phyloP scores from a whole-genome alignment of 2,113 vertebrate genomes.

The Chinchilla lanigera region DNA sequence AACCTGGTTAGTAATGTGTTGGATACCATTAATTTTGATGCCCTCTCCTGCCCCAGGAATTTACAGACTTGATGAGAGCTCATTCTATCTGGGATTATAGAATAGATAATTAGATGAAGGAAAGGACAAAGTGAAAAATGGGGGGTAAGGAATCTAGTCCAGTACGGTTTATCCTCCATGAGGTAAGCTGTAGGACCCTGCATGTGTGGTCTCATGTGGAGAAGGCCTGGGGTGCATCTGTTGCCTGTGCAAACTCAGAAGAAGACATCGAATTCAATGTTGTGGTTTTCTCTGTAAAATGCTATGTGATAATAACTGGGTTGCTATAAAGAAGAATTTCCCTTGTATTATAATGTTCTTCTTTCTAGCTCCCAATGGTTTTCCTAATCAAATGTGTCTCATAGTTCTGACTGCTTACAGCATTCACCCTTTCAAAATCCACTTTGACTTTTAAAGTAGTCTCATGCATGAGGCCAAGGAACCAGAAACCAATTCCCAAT shows the following conservation, averaged over 20 bases:
- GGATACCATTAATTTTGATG: neutral
- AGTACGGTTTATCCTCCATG: neutral
- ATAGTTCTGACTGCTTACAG: neutral
- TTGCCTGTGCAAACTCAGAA: neutral
- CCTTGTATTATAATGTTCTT: neutral
- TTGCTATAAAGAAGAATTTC: neutral
- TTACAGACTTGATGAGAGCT: neutral
- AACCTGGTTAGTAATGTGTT: neutral
- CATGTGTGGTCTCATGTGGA: neutral
- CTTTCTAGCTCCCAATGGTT: neutral
- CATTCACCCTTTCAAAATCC: neutral
- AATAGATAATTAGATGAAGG: neutral
- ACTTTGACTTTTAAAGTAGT: neutral
- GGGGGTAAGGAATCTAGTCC: neutral
- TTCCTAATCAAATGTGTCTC: neutral
- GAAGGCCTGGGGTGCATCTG: neutral
- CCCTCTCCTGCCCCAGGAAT: neutral
- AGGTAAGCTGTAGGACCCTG: neutral
- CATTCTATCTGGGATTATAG: neutral
- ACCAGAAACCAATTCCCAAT: neutral
- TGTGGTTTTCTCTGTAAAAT: conserved; percentile 40
- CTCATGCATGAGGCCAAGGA: neutral
- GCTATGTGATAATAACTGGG: neutral
- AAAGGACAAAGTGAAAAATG: neutral
- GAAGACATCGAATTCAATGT: neutral